phyloP scores from a whole-genome alignment of 2,797 vertebrate species.

The Crenichthys baileyi region DNA sequence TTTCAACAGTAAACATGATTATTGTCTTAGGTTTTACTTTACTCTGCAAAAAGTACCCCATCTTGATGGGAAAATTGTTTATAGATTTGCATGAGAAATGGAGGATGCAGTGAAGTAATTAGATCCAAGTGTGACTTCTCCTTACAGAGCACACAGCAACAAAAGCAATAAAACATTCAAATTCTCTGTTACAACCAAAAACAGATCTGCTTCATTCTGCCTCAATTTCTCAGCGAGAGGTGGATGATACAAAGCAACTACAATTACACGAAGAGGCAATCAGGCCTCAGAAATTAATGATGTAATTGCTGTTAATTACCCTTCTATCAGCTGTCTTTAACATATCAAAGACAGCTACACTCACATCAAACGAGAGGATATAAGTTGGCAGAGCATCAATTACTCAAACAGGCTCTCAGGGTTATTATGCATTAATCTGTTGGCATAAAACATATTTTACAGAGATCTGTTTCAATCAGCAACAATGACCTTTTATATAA shows the following conservation, averaged over 20 bases:
- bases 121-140: background rate
- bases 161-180: background rate
- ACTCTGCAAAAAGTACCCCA: background rate
- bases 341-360: conserved; percentile 58
- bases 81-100: background rate
- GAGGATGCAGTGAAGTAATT: background rate
- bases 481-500: background rate
- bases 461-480: background rate
- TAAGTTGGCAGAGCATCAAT: background rate
- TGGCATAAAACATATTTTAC: background rate
- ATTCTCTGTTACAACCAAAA: background rate
- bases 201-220: conserved; percentile 6
- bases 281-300: conserved; percentile 34
- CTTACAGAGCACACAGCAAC: background rate
- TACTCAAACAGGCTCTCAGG: background rate
- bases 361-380: background rate
- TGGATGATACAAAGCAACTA: background rate
- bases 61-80: background rate
- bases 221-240: background rate
- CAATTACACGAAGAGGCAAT: conserved; percentile 41
- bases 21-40: background rate
- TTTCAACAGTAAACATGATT: background rate
- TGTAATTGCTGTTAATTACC: conserved; percentile 50
- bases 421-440: background rate
- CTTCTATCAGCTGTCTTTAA: conserved; percentile 15